Conservation (phyloP, 2,113 vertebrate genomes). For the Misgurnus anguillicaudatus region DNA sequence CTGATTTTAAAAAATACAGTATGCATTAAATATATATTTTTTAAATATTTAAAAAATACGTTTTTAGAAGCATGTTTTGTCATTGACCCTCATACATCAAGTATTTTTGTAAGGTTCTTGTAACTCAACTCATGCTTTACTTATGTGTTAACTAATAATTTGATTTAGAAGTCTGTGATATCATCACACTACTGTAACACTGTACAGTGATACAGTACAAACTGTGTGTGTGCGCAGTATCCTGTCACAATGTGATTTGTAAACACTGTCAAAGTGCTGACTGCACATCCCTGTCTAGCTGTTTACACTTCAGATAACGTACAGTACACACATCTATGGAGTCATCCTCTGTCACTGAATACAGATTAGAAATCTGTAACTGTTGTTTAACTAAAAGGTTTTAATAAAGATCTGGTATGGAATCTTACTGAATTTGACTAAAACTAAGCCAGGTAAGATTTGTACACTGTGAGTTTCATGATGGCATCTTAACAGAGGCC, state of each 20-base stretch:
- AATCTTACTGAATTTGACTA: not conserved
- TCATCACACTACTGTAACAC: no score
- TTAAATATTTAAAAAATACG: no score
- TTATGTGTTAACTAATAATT: no score
- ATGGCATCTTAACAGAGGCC: not conserved
- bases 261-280: slow-evolving; percentile 44
- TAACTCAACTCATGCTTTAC: no score
- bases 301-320: slow-evolving; percentile 56
- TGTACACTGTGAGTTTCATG: not conserved
- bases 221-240: slow-evolving; percentile 40
- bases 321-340: not conserved
- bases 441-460: not conserved
- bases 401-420: not conserved
- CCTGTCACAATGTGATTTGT: slow-evolving; percentile 38
- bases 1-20: no score
- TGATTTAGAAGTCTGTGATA: no score
- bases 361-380: not conserved
- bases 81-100: no score
- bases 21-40: no score
- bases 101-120: no score
- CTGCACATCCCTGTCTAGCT: slow-evolving; percentile 59
- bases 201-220: no score
- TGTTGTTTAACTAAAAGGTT: not conserved
- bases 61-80: no score
- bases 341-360: not conserved